A percentile compares a stretch with the other conserved stretches of the same genome.
Evolutionary conservation across 2,888 invertebrate genomes (phyloP).

Genomic region (Chesias legatella): DNA sequence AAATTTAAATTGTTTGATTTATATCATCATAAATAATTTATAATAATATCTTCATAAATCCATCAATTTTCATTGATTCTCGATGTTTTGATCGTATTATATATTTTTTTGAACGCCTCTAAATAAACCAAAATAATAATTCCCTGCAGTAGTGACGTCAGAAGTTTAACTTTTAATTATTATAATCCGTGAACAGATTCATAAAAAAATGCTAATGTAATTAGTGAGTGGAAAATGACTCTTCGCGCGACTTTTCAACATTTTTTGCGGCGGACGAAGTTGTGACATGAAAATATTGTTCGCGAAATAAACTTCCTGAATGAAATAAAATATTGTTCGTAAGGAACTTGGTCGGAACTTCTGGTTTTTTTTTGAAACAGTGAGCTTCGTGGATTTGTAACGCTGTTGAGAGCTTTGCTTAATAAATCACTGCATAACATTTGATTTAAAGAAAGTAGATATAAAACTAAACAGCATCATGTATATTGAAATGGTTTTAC

Average conservation of each 20-base stretch:
- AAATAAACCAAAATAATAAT: too few relatives aligned
- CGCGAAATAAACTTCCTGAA: conserved; percentile 8
- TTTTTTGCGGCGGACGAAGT: not conserved
- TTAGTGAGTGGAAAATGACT: conserved; percentile 19
- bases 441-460: too few relatives aligned
- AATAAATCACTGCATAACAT: too few relatives aligned
- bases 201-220: conserved; percentile 15
- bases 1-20: too few relatives aligned
- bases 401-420: not conserved
- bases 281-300: conserved; percentile 8
- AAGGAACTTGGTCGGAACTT: not conserved
- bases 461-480: too few relatives aligned
- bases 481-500: too few relatives aligned
- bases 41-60: too few relatives aligned
- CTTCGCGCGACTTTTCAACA: conserved; percentile 1
- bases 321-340: conserved; percentile 7
- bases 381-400: not conserved
- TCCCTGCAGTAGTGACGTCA: too few relatives aligned
- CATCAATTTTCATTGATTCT: too few relatives aligned
- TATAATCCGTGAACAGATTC: not conserved
- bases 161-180: not conserved
- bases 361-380: conserved; percentile 2
- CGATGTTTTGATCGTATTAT: too few relatives aligned
- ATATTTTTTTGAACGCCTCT: too few relatives aligned
- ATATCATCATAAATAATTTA: too few relatives aligned